Base-by-base conservation (phyloP, 2,113 vertebrate genomes). In the Chrysemys picta region DNA sequence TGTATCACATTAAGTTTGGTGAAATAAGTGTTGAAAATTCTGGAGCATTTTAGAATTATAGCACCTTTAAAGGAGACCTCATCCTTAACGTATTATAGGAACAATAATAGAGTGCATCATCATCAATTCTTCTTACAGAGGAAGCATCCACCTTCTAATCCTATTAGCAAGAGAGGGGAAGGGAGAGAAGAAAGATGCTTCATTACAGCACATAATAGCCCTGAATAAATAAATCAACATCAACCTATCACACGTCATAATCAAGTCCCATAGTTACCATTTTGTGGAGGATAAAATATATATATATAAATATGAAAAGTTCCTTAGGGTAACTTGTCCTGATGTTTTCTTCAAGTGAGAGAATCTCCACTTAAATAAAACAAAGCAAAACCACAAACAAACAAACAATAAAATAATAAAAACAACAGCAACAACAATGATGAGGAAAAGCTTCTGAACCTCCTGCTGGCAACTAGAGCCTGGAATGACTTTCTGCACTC, bases 311-410 rank as follows among this genome's bases (percentile, higher is more conserved):
- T 91, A 8, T 86, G 87, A 82, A 91, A 93, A 86, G 84, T 45
- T 6, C 42, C 45, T 29, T 0, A 4, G 11, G 21, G 11, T 24
- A 54, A 38, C 47, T 25, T 0, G 3, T 86, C 94, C 88, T 87
- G 87, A 95, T 81, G 93, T 90, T 76, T 54, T 12, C 59, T 91
- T 95, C 94, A 94, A 89, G 95, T 89, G 93, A 93, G 82, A 93
- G 76, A 79, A 96, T 81, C 85, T 80, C 42, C 94, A 86, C 92
- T 93, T 84, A 88, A n/a, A n/a, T 69, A 69, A 69, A 65, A 31
- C 8, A 16, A 69, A 69, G 17, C n/a, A 31, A 62, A 62, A 62
- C 29, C 13, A 62, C 50, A 62, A 62, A 7, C 29, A 62, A 80
- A 35, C 13, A 50, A 24, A 38, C 27, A 82, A 84, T 45, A 45